Evolutionary conservation across 64 coral and sea anemone species (phyloP).

Genomic region (Stichodactyla mertensii): DNA sequence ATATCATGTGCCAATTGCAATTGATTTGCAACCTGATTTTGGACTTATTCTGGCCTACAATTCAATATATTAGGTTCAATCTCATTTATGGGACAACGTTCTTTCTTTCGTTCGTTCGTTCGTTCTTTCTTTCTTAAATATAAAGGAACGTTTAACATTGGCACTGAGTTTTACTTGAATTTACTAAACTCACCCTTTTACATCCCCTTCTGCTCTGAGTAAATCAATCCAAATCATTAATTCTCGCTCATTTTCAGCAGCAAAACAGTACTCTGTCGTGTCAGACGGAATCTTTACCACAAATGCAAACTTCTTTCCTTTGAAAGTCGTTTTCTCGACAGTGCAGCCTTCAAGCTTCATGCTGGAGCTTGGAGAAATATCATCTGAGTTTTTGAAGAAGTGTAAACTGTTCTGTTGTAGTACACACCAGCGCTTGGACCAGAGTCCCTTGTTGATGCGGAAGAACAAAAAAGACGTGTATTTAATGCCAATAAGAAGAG

Average conservation of each 20-base stretch:
- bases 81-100: too few species aligned
- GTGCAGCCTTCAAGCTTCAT: conserved; percentile 30
- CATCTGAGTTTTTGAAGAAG: conserved; percentile 58
- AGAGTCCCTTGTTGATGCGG: conserved; percentile 48
- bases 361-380: conserved; percentile 29
- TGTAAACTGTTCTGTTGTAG: conserved; percentile 72
- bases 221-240: conserved; percentile 38
- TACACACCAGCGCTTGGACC: conserved; percentile 80
- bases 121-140: too few species aligned
- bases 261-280: conserved; percentile 46
- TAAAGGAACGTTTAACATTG: too few species aligned
- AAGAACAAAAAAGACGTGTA: conserved; percentile 66
- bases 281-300: conserved; percentile 36
- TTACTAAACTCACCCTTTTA: neutral
- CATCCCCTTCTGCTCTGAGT: conserved; percentile 14
- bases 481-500: conserved; percentile 60
- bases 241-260: conserved; percentile 35
- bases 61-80: too few species aligned
- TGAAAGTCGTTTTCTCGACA: conserved; percentile 15
- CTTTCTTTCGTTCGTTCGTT: neutral
- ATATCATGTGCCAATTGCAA: too few species aligned
- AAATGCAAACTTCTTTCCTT: conserved; percentile 49
- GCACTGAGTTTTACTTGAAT: neutral
- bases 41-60: too few species aligned
- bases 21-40: too few species aligned